Evolutionary conservation across 30 jellyfish, hydroid and myxozoan species (phyloP).

Genomic region (Phacellophora camtschatica): DNA sequence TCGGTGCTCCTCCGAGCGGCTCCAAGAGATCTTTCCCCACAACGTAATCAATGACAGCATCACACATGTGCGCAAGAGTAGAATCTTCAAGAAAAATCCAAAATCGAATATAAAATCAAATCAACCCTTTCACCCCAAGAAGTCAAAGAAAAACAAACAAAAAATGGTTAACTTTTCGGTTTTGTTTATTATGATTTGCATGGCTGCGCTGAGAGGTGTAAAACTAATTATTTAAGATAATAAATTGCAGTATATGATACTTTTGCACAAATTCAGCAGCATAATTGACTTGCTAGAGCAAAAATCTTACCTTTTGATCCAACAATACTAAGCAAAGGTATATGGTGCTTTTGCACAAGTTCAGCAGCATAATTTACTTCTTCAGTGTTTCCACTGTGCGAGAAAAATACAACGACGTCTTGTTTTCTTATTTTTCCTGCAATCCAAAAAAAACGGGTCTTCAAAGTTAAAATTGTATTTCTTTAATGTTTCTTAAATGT

Average conservation of each 20-base stretch:
- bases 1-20: constrained; percentile 92
- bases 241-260: constrained; percentile 56
- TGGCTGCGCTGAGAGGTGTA: too few relatives aligned
- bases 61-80: constrained; percentile 59
- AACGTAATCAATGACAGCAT: constrained; percentile 53
- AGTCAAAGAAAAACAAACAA: too few relatives aligned
- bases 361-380: constrained; percentile 73
- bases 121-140: too few relatives aligned
- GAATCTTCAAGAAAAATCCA: constrained; percentile 51
- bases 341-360: constrained; percentile 60
- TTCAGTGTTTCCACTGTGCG: constrained; percentile 91
- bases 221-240: too few relatives aligned
- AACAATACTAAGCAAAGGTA: constrained; percentile 57
- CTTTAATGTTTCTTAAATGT: too few relatives aligned
- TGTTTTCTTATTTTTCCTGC: constrained; percentile 62
- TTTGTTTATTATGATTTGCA: too few relatives aligned
- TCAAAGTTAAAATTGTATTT: too few relatives aligned
- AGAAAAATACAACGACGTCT: constrained; percentile 75
- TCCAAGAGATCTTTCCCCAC: constrained; percentile 66
- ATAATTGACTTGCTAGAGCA: constrained; percentile 47
- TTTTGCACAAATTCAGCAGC: constrained; percentile 70
- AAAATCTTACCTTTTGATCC: constrained; percentile 77
- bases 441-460: background rate
- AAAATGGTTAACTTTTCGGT: too few relatives aligned
- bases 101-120: too few relatives aligned